Base-by-base conservation (phyloP, 2,888 invertebrate species). In the Erynnis tages region DNA sequence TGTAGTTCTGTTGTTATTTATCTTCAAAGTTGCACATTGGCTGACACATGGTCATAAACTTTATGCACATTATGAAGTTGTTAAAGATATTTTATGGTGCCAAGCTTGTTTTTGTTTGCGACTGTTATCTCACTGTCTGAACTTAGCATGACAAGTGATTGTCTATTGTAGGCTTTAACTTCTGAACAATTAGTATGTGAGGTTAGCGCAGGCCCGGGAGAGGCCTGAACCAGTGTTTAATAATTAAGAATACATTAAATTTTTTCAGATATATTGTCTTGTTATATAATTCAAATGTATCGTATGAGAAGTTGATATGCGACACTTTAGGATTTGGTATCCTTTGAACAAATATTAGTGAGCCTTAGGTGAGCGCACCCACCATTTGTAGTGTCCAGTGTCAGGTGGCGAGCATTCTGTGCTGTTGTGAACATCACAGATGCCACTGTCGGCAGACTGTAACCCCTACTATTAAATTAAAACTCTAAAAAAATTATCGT, bases 181-280 rank as follows among this genome's bases (percentile, higher is more conserved):
- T 82, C 77, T 79, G 80, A 81, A 79, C 75, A 69, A 67, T 73
- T 71, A 66, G 74, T 65, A 70, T 76, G 76, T 67, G 65, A 73
- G 72, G 69, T 61, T 62, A 67, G 57, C 54, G 64, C 73, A 71
- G 76, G 79, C 78, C 79, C 75, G 55, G 65, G 55, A 57, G 74
- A 73, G 75, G 71, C 70, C 80, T 80, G 80, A 82, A 82, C 83
- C 88, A 84, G 81, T 82, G 82, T 84, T 85, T 82, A 84, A 79
- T 82, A 81, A 74, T 82, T 86, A 88, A 84, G 86, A 75, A 82
- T 82, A 85, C 84, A 87, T 87, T 83, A 83, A 86, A 88, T 80
- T 82, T 81, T 87, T 87, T 89, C 89, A 90, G 83, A 89, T 89
- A 88, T 90, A 90, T 87, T 87, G 83, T 87, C 87, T 90, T 90